Evolutionary conservation across 2,113 vertebrate genomes (phyloP).

Genomic region (Campylorhamphus procurvoides): DNA sequence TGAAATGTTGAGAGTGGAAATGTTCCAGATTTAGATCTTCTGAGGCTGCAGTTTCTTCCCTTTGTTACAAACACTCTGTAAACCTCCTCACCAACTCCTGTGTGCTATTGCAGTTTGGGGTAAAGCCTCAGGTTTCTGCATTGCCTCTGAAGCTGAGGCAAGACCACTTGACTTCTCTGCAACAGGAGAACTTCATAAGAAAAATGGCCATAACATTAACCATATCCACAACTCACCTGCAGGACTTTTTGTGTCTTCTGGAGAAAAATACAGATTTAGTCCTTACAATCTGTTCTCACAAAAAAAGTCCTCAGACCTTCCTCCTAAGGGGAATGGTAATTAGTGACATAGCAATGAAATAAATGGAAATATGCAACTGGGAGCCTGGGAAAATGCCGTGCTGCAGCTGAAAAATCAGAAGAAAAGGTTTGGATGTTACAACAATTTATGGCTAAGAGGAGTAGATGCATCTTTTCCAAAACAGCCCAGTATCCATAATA

Average conservation of each 20-base stretch:
- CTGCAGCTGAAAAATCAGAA: not conserved
- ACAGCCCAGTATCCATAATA: not conserved
- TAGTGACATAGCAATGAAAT: not conserved
- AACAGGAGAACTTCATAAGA: not conserved
- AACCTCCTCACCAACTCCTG: not conserved
- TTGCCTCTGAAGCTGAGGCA: not conserved
- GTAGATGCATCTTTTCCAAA: not conserved
- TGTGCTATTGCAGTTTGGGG: not conserved
- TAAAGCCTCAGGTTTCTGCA: not conserved
- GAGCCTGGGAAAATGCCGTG: not conserved
- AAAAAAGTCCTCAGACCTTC: not conserved
- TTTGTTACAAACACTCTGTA: not conserved
- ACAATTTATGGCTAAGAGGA: not conserved
- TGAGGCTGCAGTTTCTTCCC: not conserved
- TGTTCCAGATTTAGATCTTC: constrained; percentile 6
- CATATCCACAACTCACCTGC: not conserved
- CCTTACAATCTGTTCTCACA: not conserved
- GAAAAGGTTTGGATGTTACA: not conserved
- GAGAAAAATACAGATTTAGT: not conserved
- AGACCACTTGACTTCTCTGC: not conserved
- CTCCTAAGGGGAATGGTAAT: not conserved
- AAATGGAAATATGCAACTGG: not conserved
- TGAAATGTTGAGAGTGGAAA: constrained; percentile 22
- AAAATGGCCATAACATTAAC: not conserved
- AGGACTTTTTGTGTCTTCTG: not conserved